Conservation (phyloP, 2,113 vertebrate genomes). For the Planiliza haematocheilus region DNA sequence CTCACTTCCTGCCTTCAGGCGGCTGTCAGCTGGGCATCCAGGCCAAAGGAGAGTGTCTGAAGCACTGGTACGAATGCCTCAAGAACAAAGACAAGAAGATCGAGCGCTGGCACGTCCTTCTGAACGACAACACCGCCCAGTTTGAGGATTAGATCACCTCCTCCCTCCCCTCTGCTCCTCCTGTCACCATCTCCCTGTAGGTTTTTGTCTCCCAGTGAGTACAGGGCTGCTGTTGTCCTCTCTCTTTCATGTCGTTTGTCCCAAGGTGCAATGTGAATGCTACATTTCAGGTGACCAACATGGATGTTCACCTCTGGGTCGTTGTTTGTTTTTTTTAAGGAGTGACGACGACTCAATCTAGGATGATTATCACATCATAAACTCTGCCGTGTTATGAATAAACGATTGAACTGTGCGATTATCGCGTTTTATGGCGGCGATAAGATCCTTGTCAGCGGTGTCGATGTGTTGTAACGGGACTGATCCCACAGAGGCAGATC, state of each 20-base stretch:
- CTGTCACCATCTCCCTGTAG: background rate
- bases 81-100: conserved; percentile 99
- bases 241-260: too few relatives aligned
- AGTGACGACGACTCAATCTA: too few relatives aligned
- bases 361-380: conserved; percentile 7
- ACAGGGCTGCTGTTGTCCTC: too few relatives aligned
- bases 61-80: conserved; percentile 98
- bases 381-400: background rate
- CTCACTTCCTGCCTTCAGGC: conserved; percentile 63
- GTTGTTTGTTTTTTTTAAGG: conserved; percentile 5
- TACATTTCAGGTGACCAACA: conserved; percentile 30
- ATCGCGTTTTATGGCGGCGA: conserved; percentile 22
- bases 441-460: conserved; percentile 3
- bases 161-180: background rate
- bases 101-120: conserved; percentile 95
- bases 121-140: conserved; percentile 87
- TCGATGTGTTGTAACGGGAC: conserved; percentile 19
- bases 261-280: conserved; percentile 13
- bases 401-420: conserved; percentile 6
- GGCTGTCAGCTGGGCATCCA: conserved; percentile 95
- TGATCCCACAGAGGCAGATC: background rate
- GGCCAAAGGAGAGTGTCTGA: conserved; percentile 94
- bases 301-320: conserved; percentile 34
- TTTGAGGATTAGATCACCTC: conserved; percentile 70
- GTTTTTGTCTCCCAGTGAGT: too few relatives aligned